Evolutionary conservation across 2,797 vertebrate species (phyloP).

Genomic region (Phataginus tetradactyla): DNA sequence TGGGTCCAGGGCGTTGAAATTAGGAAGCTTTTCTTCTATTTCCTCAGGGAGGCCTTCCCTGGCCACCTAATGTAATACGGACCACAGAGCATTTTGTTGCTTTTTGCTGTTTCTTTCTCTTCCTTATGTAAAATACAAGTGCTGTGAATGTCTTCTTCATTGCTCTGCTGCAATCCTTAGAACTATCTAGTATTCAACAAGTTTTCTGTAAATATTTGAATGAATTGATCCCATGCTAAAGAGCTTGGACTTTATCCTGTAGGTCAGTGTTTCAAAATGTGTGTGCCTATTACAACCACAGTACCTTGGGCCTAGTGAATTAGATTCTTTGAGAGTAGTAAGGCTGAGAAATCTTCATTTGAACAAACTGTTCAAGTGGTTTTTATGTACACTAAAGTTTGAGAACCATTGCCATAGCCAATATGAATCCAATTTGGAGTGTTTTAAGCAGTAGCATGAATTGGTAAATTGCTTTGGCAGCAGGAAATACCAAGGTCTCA

Average conservation of each 20-base stretch:
- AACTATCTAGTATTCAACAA: background rate
- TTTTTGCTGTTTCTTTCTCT: background rate
- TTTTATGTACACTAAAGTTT: conserved; percentile 34
- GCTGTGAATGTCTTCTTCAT: background rate
- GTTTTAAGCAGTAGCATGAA: conserved; percentile 21
- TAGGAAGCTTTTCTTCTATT: background rate
- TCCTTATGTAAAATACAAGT: background rate
- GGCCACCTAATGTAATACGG: background rate
- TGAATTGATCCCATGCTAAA: background rate
- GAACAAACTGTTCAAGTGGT: background rate
- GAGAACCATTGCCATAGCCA: background rate
- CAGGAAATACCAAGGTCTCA: conserved; percentile 31
- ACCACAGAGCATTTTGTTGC: background rate
- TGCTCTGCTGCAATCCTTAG: background rate
- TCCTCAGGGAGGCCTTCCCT: background rate
- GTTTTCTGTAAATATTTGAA: background rate
- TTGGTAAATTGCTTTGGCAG: conserved; percentile 31
- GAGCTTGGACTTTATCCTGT: background rate
- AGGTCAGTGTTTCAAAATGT: background rate
- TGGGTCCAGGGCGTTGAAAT: background rate
- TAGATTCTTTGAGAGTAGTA: background rate
- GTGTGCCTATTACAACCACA: background rate
- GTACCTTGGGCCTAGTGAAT: background rate
- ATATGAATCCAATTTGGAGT: background rate
- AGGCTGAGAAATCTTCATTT: background rate